A percentile compares a stretch with the other conserved stretches of the same genome.
These are phyloP conservation scores for Etia nguti DNA, from an alignment of 2,113 vertebrate species.

Conservation along the genomic window DNA sequence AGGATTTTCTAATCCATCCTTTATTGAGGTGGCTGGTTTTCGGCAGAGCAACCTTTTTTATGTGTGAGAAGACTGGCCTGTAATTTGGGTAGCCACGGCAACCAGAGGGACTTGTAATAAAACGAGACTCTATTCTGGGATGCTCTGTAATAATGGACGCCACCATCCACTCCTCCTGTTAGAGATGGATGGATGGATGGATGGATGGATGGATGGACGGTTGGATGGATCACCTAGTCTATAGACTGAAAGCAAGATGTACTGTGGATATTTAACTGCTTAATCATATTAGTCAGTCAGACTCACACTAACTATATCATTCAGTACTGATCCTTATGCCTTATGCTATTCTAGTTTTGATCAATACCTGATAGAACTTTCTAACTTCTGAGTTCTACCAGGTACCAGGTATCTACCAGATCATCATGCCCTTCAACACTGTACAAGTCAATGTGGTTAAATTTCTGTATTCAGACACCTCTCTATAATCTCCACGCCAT, in stretches of 20 bases:
- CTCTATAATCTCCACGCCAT: conserved; percentile 69
- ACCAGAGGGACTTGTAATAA: conserved; percentile 82
- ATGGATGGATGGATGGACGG: conserved; percentile 25
- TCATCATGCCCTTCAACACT: conserved; percentile 26
- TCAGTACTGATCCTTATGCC: not conserved
- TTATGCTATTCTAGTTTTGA: not conserved
- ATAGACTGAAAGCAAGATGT: not conserved
- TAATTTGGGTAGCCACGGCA: conserved; percentile 78
- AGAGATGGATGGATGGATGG: conserved; percentile 48
- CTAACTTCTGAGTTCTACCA: not conserved
- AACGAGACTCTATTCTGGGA: conserved; percentile 80
- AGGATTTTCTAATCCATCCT: conserved; percentile 82
- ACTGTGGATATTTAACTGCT: not conserved
- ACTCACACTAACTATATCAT: not conserved
- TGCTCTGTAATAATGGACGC: conserved; percentile 82
- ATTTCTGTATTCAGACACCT: conserved; percentile 63
- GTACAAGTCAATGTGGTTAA: conserved; percentile 59
- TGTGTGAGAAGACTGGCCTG: conserved; percentile 80
- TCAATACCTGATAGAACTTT: conserved; percentile 12
- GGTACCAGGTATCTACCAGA: not conserved
- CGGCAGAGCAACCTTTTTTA: conserved; percentile 78
- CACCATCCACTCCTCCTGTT: conserved; percentile 76
- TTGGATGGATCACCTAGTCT: not conserved
- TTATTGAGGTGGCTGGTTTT: conserved; percentile 84
- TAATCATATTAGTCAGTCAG: not conserved